Evolutionary conservation across 2,888 invertebrate species (phyloP), one percentile per base, ranked within the genome.

Genomic region (Malthinus seriepunctatus): DNA sequence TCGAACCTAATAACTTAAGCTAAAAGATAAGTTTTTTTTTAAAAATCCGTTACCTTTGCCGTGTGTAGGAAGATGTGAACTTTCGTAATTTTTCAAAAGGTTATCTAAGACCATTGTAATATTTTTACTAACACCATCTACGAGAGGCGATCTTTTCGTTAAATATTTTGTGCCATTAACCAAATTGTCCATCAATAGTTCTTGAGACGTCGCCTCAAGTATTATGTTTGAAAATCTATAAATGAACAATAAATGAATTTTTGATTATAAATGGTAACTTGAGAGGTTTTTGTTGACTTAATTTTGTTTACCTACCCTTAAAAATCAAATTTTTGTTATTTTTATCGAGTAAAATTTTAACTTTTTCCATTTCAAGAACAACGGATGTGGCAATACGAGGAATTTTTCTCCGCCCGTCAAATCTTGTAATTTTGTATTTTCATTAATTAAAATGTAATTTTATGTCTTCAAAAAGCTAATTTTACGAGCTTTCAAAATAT

Each of bases 21-120:
- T 9, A 39, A 39, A 38, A 39, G 8, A 8, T 9, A 10, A 11
- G 6, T 3, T 3, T 5, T 23, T 23, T 12, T 42, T 8, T 32
- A 37, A 38, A 51, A 32, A 32, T 46, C 49, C 44, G 49, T 51
- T 77, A 92, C 93, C 93, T 85, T 89, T 87, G 39, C 90, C 91
- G 73, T 93, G 92, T n/a, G 91, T 91, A 4, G 95, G 94, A 63
- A 93, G 80, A 73, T 93, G 93, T 15, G 91, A 93, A 74, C 91
- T 92, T 76, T 95, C 94, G 75, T 95, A 95, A 77, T 93, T 90
- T 79, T 93, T 91, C 68, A 95, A 82, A 35, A 95, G 83, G 75
- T 93, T 93, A 73, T 94, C 94, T 66, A 95, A 79, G 3, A 94
- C 88, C 73, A 88, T 84, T 0, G 93, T 91, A 64, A 94, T 94